Base-by-base conservation (phyloP, 2,113 vertebrate genomes). In the Stigmatopora nigra region DNA sequence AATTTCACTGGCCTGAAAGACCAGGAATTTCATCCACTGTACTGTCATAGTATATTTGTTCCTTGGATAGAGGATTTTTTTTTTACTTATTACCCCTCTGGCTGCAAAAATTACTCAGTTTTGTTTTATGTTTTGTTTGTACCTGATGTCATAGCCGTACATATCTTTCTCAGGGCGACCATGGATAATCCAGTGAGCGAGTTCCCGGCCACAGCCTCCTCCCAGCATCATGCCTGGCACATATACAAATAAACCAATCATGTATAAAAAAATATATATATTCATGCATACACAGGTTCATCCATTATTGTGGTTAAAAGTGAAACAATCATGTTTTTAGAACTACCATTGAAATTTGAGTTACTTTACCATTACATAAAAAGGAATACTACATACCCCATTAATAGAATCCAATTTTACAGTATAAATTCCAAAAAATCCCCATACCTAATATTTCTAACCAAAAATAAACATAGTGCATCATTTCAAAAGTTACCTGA, bases 81-180 rank as follows among this genome's bases (percentile, higher is more conserved):
- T 15, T 5, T 16, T 15, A 48, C 14, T 13, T 15, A 13, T 48
- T 48, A 48, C 15, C 5, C 14, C 15, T 14, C 3, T 16, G 15
- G 46, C 46, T 48, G 15, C n/a, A n/a, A n/a, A n/a, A 8, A 41
- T 41, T 41, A 41, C 38, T 41, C 9, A 9, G 9, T 19, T 51
- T 51, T 8, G 17, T 51, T 0, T 4, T 16, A 16, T 61, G 17
- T 35, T n/a, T 16, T 47, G 20, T 0, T 71, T 16, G 44, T 61
- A 88, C 96, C 95, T 94, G 89, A 99, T 99, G 84, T 99, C 97
- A 0, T 98, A 98, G 74, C 94, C 74, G 0, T 95, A 94, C 96
- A 99, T 99, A 83, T 98, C 97, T 88, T 94, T 99, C 77, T 98
- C 95, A 0, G 97, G 96, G 1, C 92, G 90, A 4, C 96, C 95